A percentile compares a stretch with the other conserved stretches of the same genome.
Evolutionary conservation across 2,888 invertebrate species (phyloP).

Genomic region (Diabrotica balteata): DNA sequence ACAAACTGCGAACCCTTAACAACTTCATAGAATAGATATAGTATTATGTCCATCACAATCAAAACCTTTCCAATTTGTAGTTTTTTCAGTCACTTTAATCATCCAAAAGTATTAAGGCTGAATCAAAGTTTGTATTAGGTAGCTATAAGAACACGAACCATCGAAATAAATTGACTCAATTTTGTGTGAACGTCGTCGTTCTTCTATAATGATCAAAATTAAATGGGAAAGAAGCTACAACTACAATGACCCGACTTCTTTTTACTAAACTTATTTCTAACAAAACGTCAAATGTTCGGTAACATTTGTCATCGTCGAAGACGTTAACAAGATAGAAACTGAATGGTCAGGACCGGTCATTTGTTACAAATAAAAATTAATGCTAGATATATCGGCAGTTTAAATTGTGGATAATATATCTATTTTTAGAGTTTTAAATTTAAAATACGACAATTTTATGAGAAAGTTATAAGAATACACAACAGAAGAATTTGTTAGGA

Average conservation of each 20-base stretch:
- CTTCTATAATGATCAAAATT: constrained; percentile 18
- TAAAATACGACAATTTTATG: no score
- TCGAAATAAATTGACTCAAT: constrained; percentile 18
- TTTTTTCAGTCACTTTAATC: no score
- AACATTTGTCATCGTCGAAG: constrained; percentile 15
- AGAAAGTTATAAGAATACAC: no score
- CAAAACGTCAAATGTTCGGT: constrained; percentile 17
- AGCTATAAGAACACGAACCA: constrained; percentile 3
- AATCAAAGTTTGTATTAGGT: background rate
- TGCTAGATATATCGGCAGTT: background rate
- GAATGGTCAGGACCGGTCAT: constrained; percentile 2
- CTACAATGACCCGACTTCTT: constrained; percentile 19
- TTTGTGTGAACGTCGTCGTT: constrained; percentile 14
- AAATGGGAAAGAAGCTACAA: constrained; percentile 21
- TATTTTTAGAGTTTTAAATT: no score
- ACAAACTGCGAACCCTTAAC: no score
- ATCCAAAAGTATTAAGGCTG: no score
- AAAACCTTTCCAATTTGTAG: no score
- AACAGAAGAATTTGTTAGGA: no score
- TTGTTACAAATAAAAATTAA: constrained; percentile 13
- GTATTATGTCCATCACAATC: no score
- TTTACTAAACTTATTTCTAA: constrained; percentile 11
- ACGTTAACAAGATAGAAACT: constrained; percentile 21
- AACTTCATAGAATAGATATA: no score
- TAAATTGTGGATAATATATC: no score